Evolutionary conservation across 2,797 vertebrate genomes (phyloP).

Genomic region (Coccyzus lansbergi): DNA sequence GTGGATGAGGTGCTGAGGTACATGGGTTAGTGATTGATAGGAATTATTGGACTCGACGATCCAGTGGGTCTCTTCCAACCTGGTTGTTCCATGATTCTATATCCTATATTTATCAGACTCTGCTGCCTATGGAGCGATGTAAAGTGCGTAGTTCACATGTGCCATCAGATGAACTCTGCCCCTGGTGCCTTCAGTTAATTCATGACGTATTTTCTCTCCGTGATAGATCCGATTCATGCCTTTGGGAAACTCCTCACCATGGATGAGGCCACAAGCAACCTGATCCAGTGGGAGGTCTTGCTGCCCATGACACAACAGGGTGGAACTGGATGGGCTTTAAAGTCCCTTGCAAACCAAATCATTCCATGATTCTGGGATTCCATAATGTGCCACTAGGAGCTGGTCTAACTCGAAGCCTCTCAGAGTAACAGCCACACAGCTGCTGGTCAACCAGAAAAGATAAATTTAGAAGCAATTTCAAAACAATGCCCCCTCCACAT

Average conservation of each 20-base stretch:
- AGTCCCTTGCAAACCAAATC: no score
- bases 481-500: background rate
- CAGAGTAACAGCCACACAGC: background rate
- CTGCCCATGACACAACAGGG: no score
- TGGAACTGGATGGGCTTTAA: no score
- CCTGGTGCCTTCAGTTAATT: background rate
- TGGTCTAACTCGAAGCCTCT: background rate
- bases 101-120: fast-evolving
- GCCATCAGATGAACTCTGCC: background rate
- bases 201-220: background rate
- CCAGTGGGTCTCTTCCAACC: no score
- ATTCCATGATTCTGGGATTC: no score
- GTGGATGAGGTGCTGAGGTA: no score
- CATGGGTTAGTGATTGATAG: no score
- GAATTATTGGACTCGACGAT: no score
- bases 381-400: background rate
- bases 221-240: background rate
- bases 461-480: constrained; percentile 12
- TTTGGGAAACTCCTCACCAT: background rate
- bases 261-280: no score
- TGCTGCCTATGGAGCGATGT: background rate
- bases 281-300: no score
- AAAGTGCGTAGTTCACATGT: background rate
- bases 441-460: background rate
- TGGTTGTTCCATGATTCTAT: no score